A percentile compares a stretch with the other conserved stretches of the same genome.
Evolutionary conservation across 2,113 vertebrate species (phyloP).

Genomic region (Boulengeromyrus knoepffleri): DNA sequence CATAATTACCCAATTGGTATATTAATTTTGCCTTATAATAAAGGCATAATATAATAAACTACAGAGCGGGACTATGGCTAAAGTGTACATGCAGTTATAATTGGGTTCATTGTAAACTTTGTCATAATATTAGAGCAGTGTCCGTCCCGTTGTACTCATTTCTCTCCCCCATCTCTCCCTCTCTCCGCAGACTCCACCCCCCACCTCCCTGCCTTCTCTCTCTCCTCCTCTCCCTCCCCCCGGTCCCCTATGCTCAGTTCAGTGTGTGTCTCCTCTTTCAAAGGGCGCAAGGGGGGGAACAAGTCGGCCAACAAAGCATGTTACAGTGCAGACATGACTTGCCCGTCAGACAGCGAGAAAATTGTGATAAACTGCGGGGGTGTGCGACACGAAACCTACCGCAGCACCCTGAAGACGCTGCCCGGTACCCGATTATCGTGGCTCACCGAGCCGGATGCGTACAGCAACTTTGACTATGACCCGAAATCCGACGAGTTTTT

Average conservation of each 20-base stretch:
- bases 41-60: background rate
- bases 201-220: conserved; percentile 19
- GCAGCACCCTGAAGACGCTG: conserved; percentile 87
- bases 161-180: conserved; percentile 12
- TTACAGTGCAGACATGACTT: conserved; percentile 97
- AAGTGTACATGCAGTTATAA: background rate
- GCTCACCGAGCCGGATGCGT: conserved; percentile 87
- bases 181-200: conserved; percentile 35
- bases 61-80: background rate
- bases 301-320: conserved; percentile 93
- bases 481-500: conserved; percentile 86
- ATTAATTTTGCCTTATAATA: background rate
- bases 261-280: conserved; percentile 84
- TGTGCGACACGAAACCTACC: conserved; percentile 94
- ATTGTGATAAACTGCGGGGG: conserved; percentile 97
- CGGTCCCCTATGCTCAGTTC: conserved; percentile 76
- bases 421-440: conserved; percentile 92
- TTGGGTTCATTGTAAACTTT: background rate
- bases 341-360: conserved; percentile 95
- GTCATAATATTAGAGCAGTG: background rate
- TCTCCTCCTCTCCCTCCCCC: conserved; percentile 34
- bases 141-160: background rate
- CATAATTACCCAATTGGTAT: background rate
- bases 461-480: conserved; percentile 80
- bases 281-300: conserved; percentile 85